Conservation (phyloP, 1,140 invertebrate species). For the Drosophila funebris region DNA sequence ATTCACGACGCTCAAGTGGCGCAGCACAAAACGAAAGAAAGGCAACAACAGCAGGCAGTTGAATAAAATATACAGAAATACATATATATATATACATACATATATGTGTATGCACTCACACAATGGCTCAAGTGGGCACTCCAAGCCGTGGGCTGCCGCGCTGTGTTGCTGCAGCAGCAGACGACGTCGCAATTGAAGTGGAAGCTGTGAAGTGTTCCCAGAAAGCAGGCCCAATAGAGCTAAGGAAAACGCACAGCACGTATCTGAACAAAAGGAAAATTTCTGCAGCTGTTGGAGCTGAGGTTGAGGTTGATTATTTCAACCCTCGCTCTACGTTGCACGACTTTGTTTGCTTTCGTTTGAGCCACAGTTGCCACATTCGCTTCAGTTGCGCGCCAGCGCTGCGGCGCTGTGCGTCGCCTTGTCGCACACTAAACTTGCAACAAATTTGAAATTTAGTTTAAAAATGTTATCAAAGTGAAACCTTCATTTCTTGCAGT, state of each 20-base stretch:
- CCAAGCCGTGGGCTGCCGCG: constrained; percentile 32
- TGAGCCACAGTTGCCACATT: not conserved
- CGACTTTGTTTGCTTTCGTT: constrained; percentile 23
- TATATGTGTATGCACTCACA: constrained; percentile 46
- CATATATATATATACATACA: not conserved
- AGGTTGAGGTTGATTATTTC: constrained; percentile 34
- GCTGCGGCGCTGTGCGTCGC: constrained; percentile 59
- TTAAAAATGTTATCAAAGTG: not conserved
- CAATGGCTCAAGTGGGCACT: constrained; percentile 59
- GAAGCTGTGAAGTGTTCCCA: constrained; percentile 65
- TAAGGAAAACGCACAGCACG: constrained; percentile 28
- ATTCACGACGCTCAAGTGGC: constrained; percentile 37
- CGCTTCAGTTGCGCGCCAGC: constrained; percentile 58
- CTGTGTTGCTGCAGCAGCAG: constrained; percentile 20
- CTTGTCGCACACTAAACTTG: not conserved
- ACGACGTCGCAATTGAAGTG: constrained; percentile 60
- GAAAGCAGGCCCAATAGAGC: constrained; percentile 23
- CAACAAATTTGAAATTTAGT: not conserved
- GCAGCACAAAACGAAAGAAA: constrained; percentile 14
- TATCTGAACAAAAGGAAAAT: constrained; percentile 38
- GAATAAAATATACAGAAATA: constrained; percentile 4
- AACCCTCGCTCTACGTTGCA: constrained; percentile 45
- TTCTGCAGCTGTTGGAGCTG: constrained; percentile 44
- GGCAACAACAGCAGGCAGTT: constrained; percentile 20
- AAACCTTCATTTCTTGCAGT: constrained; percentile 19